A percentile compares a stretch with the other conserved stretches of the same genome.
Conservation (phyloP, 1,140 invertebrate species). For the Anastatus disparis region DNA sequence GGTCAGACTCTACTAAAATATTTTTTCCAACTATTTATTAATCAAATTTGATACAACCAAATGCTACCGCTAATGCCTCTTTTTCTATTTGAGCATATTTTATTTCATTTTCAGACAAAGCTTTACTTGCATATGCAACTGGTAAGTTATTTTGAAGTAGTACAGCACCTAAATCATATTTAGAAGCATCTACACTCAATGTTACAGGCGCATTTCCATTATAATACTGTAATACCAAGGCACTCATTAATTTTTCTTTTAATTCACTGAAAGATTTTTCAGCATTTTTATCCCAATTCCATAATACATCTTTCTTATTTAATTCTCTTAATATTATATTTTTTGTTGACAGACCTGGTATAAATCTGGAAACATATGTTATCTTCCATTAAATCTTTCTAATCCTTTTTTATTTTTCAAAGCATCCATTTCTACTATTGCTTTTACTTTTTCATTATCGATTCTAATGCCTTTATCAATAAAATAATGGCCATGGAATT, state of each 20-base stretch:
- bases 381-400: not conserved
- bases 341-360: slow-evolving; percentile 1
- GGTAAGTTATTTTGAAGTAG: slow-evolving; percentile 51
- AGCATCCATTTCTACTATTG: not conserved
- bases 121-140: slow-evolving; percentile 55
- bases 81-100: slow-evolving; percentile 63
- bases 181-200: slow-evolving; percentile 52
- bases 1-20: slow-evolving; percentile 64
- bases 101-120: slow-evolving; percentile 45
- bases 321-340: not conserved
- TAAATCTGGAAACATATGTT: slow-evolving; percentile 17
- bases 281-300: not conserved
- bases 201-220: slow-evolving; percentile 37
- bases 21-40: slow-evolving; percentile 59
- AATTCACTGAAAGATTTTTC: not conserved
- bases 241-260: slow-evolving; percentile 3
- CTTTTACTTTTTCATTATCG: slow-evolving; percentile 6
- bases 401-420: not conserved
- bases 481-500: slow-evolving; percentile 9
- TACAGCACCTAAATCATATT: slow-evolving; percentile 52
- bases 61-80: slow-evolving; percentile 66
- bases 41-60: slow-evolving; percentile 59
- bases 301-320: slow-evolving; percentile 7
- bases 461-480: not conserved
- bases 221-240: too few relatives aligned